Base-by-base conservation (phyloP, 1,140 invertebrate species). In the Megalonaias nervosa region DNA sequence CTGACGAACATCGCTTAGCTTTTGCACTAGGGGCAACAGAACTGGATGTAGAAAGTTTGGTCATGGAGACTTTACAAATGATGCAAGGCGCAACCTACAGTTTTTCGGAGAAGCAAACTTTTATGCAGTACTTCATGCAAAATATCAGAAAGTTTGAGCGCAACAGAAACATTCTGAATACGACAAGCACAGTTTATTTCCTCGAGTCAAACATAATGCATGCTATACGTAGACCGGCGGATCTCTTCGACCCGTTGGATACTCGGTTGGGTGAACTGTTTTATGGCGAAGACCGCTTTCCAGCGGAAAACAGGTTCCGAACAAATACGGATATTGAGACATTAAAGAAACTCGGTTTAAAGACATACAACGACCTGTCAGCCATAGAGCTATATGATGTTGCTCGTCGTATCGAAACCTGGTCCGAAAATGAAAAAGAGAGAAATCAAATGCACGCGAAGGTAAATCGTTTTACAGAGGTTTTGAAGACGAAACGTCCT, bases 101-200 rank as follows among this genome's bases (percentile, higher is more conserved):
- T 68, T 26, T 68, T 2, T 16, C 13, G 14, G 38, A 68, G 19
- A 38, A 16, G 1, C 38, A 19, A 38, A 17, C n/a, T 11, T 67
- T 74, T n/a, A 74, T 74, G 73, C 23, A 59, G 14, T 68, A 67
- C 48, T 57, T 74, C 16, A 60, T 74, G 2, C 21, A 67, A 23
- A 58, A 67, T 38, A 57, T 60, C 31, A 12, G 38, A 38, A 1
- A 48, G 26, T 38, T 74, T 60, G 66, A 66, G 21, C 19, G 15
- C 1, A 26, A 67, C 60, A 55, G 12, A 57, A 26, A 48, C 19
- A 67, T 67, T 57, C 56, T 65, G 17, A 26, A 67, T 16, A 13
- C 17, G 55, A 64, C 73, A 15, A 57, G 26, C 3, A 31, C 57
- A 21, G 19, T 74, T 17, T 57, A 55, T 17, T 74, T 67, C 48